A percentile compares a stretch with the other conserved stretches of the same genome.
Evolutionary conservation across 1,140 invertebrate species (phyloP).

Genomic region (Drosophila albomicans): DNA sequence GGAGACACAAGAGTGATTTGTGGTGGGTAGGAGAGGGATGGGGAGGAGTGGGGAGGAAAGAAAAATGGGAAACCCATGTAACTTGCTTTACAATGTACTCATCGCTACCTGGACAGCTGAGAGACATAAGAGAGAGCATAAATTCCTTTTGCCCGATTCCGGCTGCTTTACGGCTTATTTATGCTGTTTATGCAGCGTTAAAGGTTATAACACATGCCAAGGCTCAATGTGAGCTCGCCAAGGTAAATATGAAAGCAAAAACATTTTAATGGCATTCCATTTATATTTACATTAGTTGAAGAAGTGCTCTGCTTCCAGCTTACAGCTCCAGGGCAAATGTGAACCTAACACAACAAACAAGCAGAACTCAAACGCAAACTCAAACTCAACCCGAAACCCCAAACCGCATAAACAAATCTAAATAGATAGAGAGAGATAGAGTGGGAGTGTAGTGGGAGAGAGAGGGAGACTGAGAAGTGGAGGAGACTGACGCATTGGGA

Average conservation of each 20-base stretch:
- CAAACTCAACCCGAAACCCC: slow-evolving; percentile 36
- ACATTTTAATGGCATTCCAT: slow-evolving; percentile 81
- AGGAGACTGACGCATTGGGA: background rate
- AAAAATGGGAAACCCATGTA: slow-evolving; percentile 72
- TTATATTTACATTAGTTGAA: slow-evolving; percentile 55
- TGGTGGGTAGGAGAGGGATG: no score
- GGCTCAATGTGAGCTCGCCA: slow-evolving; percentile 41
- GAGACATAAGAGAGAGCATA: background rate
- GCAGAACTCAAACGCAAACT: slow-evolving; percentile 53
- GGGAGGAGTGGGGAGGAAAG: slow-evolving; percentile 12
- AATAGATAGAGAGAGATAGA: slow-evolving; percentile 10
- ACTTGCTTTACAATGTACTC: slow-evolving; percentile 49
- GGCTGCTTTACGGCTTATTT: slow-evolving; percentile 60
- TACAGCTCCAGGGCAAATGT: slow-evolving; percentile 53
- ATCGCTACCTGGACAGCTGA: slow-evolving; percentile 9
- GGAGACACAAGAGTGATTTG: background rate
- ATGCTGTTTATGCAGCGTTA: slow-evolving; percentile 80
- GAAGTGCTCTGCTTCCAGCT: background rate
- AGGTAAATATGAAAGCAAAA: slow-evolving; percentile 80
- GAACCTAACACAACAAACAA: slow-evolving; percentile 71
- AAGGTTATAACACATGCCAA: slow-evolving; percentile 65
- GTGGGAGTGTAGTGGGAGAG: slow-evolving; percentile 8
- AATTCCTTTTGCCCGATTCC: slow-evolving; percentile 8
- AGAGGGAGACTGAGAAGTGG: background rate
- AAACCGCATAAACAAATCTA: slow-evolving; percentile 77